Evolutionary conservation across 2,113 vertebrate species (phyloP).

Genomic region (Nestor notabilis): DNA sequence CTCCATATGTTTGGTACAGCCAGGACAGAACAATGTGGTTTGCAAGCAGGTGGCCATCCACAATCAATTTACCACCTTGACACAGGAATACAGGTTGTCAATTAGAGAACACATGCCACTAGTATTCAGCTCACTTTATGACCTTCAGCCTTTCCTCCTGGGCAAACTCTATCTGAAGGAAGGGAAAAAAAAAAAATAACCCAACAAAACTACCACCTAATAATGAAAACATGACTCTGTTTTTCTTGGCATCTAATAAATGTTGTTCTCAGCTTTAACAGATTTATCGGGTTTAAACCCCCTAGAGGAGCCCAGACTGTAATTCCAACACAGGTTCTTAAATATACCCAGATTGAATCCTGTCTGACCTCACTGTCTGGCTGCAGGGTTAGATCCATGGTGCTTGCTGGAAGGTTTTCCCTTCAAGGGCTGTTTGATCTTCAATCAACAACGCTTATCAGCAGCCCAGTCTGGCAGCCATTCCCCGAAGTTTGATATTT

Average conservation of each 20-base stretch:
- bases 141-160: background rate
- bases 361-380: constrained; percentile 9
- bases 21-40: background rate
- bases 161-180: background rate
- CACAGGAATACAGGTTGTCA: constrained; percentile 30
- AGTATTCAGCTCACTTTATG: background rate
- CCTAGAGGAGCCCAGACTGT: background rate
- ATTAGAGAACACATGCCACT: constrained; percentile 17
- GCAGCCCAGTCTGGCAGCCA: constrained; percentile 11
- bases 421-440: constrained; percentile 43
- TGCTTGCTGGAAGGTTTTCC: background rate
- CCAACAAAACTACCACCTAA: background rate
- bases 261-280: background rate
- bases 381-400: background rate
- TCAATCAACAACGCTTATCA: constrained; percentile 29
- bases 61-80: constrained; percentile 57
- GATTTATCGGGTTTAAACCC: constrained; percentile 27
- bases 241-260: background rate
- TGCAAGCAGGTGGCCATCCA: constrained; percentile 34
- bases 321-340: background rate
- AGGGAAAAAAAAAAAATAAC: accelerated
- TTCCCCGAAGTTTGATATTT: constrained; percentile 43
- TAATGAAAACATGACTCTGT: background rate
- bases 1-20: background rate
- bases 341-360: background rate